phyloP scores from a whole-genome alignment of 2,888 invertebrate species.

The Lasioglossum figueresi region DNA sequence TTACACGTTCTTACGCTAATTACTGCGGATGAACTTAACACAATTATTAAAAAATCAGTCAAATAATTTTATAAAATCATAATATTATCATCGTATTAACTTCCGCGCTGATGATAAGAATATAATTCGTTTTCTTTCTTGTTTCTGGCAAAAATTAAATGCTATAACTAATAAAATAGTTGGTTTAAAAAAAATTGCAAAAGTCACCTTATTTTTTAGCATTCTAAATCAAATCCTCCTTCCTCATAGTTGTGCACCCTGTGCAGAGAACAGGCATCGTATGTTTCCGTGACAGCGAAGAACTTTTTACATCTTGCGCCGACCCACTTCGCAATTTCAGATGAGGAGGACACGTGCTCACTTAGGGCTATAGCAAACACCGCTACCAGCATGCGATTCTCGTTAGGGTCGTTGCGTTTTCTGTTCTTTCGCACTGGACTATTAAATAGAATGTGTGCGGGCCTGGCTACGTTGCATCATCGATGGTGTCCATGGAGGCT shows the following conservation, averaged over 20 bases:
- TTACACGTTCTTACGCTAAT: too few species aligned
- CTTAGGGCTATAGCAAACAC: background rate
- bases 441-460: background rate
- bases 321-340: background rate
- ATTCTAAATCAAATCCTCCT: too few species aligned
- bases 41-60: background rate
- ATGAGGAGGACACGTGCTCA: background rate
- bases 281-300: background rate
- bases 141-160: background rate
- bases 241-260: background rate
- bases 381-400: background rate
- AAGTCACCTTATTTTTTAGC: too few species aligned
- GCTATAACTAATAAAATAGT: background rate
- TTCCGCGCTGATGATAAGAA: background rate
- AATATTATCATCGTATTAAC: background rate
- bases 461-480: background rate
- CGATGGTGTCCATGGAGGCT: background rate
- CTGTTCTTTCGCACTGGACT: background rate
- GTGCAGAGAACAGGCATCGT: background rate
- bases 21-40: background rate
- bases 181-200: too few species aligned
- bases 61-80: background rate
- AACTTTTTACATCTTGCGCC: conserved; percentile 1
- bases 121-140: background rate
- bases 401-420: conserved; percentile 8